A percentile compares a stretch with the other conserved stretches of the same genome.
Conservation (phyloP, 2,797 vertebrate species). For the Lithobates sylvaticus region DNA sequence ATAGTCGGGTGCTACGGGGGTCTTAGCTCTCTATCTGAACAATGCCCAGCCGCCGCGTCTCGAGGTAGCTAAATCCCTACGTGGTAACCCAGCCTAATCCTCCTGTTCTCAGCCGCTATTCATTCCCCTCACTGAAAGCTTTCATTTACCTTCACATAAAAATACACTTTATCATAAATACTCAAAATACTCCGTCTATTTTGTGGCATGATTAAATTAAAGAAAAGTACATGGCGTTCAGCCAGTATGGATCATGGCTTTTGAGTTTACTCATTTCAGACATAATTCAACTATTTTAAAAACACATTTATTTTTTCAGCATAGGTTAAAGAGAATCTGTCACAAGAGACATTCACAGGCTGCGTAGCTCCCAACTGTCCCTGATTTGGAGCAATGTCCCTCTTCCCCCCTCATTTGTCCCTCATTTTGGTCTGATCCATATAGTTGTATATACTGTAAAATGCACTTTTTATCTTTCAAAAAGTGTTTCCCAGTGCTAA, state of each 20-base stretch:
- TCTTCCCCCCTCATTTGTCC: too few relatives aligned
- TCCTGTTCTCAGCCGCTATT: slow-evolving; percentile 33
- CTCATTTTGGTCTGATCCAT: too few relatives aligned
- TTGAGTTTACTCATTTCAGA: background rate
- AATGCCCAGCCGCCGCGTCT: slow-evolving; percentile 1
- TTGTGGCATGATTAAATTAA: slow-evolving; percentile 23
- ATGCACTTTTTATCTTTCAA: too few relatives aligned
- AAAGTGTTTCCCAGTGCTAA: too few relatives aligned
- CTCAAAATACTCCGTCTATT: slow-evolving; percentile 19
- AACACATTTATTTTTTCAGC: too few relatives aligned
- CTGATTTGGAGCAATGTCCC: too few relatives aligned
- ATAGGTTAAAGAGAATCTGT: too few relatives aligned
- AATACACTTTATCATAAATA: slow-evolving; percentile 19
- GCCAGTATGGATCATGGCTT: background rate
- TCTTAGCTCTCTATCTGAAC: slow-evolving; percentile 25
- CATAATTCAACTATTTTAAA: too few relatives aligned
- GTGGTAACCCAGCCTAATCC: slow-evolving; percentile 39
- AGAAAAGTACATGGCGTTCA: slow-evolving; percentile 35
- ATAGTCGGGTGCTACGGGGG: slow-evolving; percentile 13
- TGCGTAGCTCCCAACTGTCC: too few relatives aligned
- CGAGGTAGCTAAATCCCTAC: slow-evolving; percentile 4
- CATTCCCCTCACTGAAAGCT: slow-evolving; percentile 9
- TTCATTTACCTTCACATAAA: slow-evolving; percentile 24
- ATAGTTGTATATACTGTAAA: too few relatives aligned
- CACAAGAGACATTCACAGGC: too few relatives aligned